Base-by-base conservation (phyloP, 2,113 vertebrate species). In the Apaloderma vittatum region DNA sequence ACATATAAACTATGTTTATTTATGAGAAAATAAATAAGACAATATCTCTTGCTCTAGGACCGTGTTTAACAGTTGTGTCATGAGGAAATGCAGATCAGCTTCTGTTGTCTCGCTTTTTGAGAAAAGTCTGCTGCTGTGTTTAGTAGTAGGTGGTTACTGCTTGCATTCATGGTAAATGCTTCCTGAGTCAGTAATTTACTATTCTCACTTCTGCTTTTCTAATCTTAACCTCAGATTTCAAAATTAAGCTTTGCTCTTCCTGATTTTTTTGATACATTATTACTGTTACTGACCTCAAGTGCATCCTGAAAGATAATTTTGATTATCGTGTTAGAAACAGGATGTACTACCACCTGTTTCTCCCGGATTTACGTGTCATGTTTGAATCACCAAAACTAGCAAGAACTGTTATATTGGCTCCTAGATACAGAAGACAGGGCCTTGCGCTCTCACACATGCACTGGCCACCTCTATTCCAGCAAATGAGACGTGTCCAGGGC, bases 241-340 rank as follows among this genome's bases (percentile, higher is more conserved):
- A 96, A 97, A 88, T 93, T 75, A 93, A 68, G 51, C n/a, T 86
- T 83, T 77, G 46, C 27, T 95, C 59, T 96, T 97, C 88, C 86
- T 95, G 88, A 72, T 34, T 66, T 76, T 66, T 92, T 91, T 70
- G 12, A 16, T 96, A 10, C 20, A 8, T 93, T 92, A 73, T 88
- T 73, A 40, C 27, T 59, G 59, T 74, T 90, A 59, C 40, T 71
- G 49, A 85, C 52, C 74, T 90, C 58, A 67, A 86, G 63, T 32
- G 40, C 77, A 83, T 89, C 85, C 94, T 94, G 89, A 72, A 88
- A 84, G 88, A 93, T 89, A 95, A 88, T 72, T 93, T 57, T 91
- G 59, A 89, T 94, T 81, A 70, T 83, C 57, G 4, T 71, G 37
- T 62, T 92, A 86, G 88, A 96, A 94, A 93, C 90, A 93, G 93